Evolutionary conservation across 2,797 vertebrate species (phyloP), one percentile per base, ranked within the genome.

Genomic region (Discoglossus pictus): DNA sequence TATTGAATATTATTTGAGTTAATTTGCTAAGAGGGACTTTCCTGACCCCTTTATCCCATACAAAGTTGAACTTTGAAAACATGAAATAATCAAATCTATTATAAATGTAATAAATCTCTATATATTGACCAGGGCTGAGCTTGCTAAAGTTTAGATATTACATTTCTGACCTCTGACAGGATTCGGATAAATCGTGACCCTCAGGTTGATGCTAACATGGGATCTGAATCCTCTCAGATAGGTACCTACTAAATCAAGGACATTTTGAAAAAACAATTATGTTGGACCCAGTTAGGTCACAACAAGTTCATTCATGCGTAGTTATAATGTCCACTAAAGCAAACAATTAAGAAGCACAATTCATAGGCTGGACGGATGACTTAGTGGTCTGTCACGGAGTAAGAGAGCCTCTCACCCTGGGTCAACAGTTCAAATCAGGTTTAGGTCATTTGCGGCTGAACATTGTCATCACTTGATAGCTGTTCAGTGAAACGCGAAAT

Each of bases 381-480:
- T 74, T 53, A 13, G 67, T 60, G 75, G 61, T 61, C 5, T 71
- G 68, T 34, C 74, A 74, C 43, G 62, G 53, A 73, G 74, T 64
- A 43, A 10, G 1, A 71, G 43, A 74, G 50, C 61, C 16, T 73
- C 2, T 2, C 78, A 68, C 63, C 71, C 0, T 60, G 69, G 62
- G 75, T 74, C 79, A 59, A 63, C 73, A 47, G 59, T 81, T 75
- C 80, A 74, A 80, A 77, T 80, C 76, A 78, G 82, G 76, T 78
- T 71, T 74, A 78, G 75, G 68, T 81, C 68, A 74, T 75, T 75
- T 81, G 74, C 73, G 73, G 76, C 80, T 79, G 78, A 79, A 47
- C 72, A 73, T 80, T 79, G 76, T 80, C 83, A 68, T 72, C 72
- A 74, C 78, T 76, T 80, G 78, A 80, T 77, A 81, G 69, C 68